Evolutionary conservation across 2,888 invertebrate species (phyloP).

Genomic region (Poecilus cupreus): DNA sequence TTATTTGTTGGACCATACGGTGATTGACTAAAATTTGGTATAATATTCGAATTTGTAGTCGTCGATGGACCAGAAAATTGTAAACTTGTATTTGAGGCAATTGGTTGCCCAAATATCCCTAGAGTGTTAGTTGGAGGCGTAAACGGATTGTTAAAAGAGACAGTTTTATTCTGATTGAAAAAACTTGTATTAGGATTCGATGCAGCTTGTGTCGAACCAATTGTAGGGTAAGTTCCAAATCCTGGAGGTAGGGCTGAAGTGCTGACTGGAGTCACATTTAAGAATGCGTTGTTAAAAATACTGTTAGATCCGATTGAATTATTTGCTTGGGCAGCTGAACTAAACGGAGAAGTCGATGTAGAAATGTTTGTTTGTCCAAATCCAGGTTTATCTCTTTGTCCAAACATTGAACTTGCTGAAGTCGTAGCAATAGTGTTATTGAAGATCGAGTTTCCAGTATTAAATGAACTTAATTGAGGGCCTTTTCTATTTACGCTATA

Average conservation of each 20-base stretch:
- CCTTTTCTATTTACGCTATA: no score
- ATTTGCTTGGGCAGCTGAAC: constrained; percentile 66
- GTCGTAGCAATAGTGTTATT: background rate
- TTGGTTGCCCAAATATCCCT: constrained; percentile 64
- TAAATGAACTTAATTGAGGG: no score
- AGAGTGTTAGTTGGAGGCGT: constrained; percentile 67
- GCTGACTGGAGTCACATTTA: constrained; percentile 68
- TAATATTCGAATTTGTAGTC: constrained; percentile 57
- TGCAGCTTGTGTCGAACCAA: constrained; percentile 67
- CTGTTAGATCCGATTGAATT: constrained; percentile 72
- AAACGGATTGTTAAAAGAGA: constrained; percentile 62
- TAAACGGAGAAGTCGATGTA: constrained; percentile 72
- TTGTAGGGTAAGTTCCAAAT: constrained; percentile 73
- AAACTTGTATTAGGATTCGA: constrained; percentile 57
- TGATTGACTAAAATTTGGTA: constrained; percentile 69
- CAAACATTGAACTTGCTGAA: constrained; percentile 60
- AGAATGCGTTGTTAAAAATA: constrained; percentile 74
- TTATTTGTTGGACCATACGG: constrained; percentile 66
- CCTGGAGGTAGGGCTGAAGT: constrained; percentile 69
- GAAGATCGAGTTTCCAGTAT: background rate
- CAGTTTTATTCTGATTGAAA: constrained; percentile 34
- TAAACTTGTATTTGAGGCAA: constrained; percentile 58
- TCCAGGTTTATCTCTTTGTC: constrained; percentile 70
- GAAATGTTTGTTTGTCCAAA: constrained; percentile 75
- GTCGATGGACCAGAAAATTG: constrained; percentile 62